Base-by-base conservation (phyloP, 2,113 vertebrate genomes). In the Hyaena hyaena region DNA sequence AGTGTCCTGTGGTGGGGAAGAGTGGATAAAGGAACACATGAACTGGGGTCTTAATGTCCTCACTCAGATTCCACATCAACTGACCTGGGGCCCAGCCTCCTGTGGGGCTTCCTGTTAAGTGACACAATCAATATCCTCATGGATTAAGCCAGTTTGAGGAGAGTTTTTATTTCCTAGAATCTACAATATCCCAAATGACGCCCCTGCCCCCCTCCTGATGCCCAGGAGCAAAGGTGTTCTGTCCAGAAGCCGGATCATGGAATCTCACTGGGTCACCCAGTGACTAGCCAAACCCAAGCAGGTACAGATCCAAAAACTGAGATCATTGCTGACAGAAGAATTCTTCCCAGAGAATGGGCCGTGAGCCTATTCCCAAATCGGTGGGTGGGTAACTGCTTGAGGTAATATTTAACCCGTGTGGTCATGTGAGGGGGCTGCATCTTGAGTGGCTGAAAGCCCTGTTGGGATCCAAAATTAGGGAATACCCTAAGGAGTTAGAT, bases 241-340 rank as follows among this genome's bases (percentile, higher is more conserved):
- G 65, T 85, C 50, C 53, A 77, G 82, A 81, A 95, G 81, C 65
- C 86, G 85, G 58, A 77, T 61, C 14, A 21, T 0, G 4, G 21
- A 39, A 55, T 93, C 71, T 69, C 16, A 33, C 43, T 31, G 81
- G 88, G 45, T 85, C 95, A 85, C 85, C 83, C 45, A 21, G 58
- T 63, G 35, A 80, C 50, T 50, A n/a, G 61, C 95, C 97, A 94
- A 53, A 84, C 39, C 65, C 93, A 95, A 66, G 45, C 68, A 94
- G 84, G 61, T 71, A 58, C 61, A 95, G 53, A 58, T 94, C 95
- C 89, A 95, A 85, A 93, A 28, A 23, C 31, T 95, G 97, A 97
- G 90, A 15, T 94, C 97, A 93, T 76, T 0, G 0, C 82, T 73
- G 24, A 79, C 26, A 91, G 83, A 65, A 85, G 63, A 48, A 16